Base-by-base conservation (phyloP, 64 coral and sea anemone species). In the Pocillopora damicornis region DNA sequence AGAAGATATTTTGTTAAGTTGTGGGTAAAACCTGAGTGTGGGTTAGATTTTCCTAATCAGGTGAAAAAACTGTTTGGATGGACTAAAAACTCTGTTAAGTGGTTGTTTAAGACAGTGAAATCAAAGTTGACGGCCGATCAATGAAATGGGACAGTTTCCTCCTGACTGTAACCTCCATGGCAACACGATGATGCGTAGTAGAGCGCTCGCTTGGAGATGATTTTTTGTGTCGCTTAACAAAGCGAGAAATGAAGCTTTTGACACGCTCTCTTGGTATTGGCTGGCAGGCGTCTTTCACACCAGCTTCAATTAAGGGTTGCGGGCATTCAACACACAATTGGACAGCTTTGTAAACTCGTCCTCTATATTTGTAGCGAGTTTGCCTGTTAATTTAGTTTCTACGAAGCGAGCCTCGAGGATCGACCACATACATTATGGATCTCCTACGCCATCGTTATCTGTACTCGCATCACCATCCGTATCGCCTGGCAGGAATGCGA, bases 241-340 rank as follows among this genome's bases (percentile, higher is more conserved):
- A 42, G 81, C 14, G 38, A 9, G 65, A 25, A 72, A 25, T 85
- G 64, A 85, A 58, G 38, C 20, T 9, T 85, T 83, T 85, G 81
- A 85, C 81, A 59, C 81, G 16, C 42, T 22, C 57, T 23, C 20
- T 58, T 22, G 65, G 81, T 73, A 85, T 85, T 85, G 81, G 81
- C 64, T 73, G 81, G 26, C 81, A 65, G 64, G 65, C 42, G 30
- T 36, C 80, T 83, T 83, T 67, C 16, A 68, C 80, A 65, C 61
- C 81, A 22, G 56, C 23, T 65, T 85, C 81, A 85, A 85, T 85
- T 72, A 85, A 72, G 37, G 22, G 81, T n/a, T 45, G 36, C 81
- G 65, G 81, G 65, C 65, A 85, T 85, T 85, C 81, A 85, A 22
- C 65, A 85, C 65, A 85, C 81, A 85, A 85, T 85, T 85, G 81